Conservation (phyloP, 2,888 invertebrate genomes). For the Candidula unifasciata region DNA sequence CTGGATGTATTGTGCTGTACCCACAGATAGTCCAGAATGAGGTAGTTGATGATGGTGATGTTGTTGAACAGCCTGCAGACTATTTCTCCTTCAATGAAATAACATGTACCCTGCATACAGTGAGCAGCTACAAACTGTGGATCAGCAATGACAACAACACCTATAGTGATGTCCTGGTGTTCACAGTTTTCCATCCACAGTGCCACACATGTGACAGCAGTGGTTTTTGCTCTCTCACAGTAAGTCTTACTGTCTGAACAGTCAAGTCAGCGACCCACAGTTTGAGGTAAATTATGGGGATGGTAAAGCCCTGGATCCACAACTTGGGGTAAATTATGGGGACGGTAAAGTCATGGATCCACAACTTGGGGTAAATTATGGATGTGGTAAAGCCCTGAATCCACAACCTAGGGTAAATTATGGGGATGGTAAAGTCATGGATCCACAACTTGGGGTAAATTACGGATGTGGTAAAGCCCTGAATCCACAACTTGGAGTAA, state of each 20-base stretch:
- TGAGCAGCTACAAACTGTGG: slow-evolving; percentile 57
- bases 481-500: too few relatives aligned
- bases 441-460: too few relatives aligned
- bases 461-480: too few relatives aligned
- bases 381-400: too few relatives aligned
- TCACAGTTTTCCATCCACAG: slow-evolving; percentile 56
- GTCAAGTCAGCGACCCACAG: too few relatives aligned
- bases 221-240: slow-evolving; percentile 58
- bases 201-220: slow-evolving; percentile 58
- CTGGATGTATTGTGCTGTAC: not conserved
- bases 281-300: too few relatives aligned
- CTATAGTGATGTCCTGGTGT: slow-evolving; percentile 49
- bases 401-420: too few relatives aligned
- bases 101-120: slow-evolving; percentile 53
- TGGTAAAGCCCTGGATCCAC: too few relatives aligned
- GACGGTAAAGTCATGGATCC: too few relatives aligned
- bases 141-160: slow-evolving; percentile 57
- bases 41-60: slow-evolving; percentile 42
- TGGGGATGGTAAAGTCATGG: too few relatives aligned
- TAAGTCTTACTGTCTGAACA: slow-evolving; percentile 45
- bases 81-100: slow-evolving; percentile 60
- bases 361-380: too few relatives aligned
- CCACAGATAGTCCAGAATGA: slow-evolving; percentile 17
- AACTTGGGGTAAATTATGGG: too few relatives aligned
- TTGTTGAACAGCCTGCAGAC: slow-evolving; percentile 48